These are phyloP conservation scores for Drosophila bunnanda DNA, from an alignment of 2,888 invertebrate species.

Conservation along the genomic window DNA sequence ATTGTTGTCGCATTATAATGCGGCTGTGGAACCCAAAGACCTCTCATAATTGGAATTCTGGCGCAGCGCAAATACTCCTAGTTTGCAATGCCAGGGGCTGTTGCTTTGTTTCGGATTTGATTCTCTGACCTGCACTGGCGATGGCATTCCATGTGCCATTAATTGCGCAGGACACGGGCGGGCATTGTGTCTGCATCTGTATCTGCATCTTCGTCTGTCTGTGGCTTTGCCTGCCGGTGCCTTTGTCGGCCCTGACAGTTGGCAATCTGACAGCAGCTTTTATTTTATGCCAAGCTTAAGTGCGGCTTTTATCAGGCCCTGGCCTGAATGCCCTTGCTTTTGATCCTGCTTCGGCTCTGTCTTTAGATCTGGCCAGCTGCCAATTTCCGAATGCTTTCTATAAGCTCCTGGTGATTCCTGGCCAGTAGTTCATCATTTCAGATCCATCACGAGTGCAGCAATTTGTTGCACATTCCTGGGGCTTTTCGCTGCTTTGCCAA, in stretches of 20 bases:
- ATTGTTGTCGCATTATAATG: conserved; percentile 45
- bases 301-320: conserved; percentile 35
- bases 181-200: conserved; percentile 8
- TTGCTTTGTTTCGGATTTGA: conserved; percentile 18
- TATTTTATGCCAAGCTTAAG: conserved; percentile 49
- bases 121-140: conserved; percentile 7
- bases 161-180: conserved; percentile 8
- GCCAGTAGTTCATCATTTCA: conserved; percentile 18
- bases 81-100: conserved; percentile 8
- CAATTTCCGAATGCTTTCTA: not conserved
- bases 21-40: conserved; percentile 12
- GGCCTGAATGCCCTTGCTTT: conserved; percentile 5
- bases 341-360: conserved; percentile 4
- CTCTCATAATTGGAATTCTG: conserved; percentile 25
- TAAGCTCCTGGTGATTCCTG: conserved; percentile 6
- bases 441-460: conserved; percentile 16
- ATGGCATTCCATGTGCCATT: conserved; percentile 15
- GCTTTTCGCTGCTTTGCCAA: conserved; percentile 22
- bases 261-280: conserved; percentile 54
- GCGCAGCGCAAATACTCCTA: not conserved
- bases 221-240: conserved; percentile 10
- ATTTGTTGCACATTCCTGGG: conserved; percentile 26
- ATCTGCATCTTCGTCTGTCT: conserved; percentile 11
- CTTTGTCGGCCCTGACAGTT: conserved; percentile 47
- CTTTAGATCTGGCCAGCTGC: conserved; percentile 39